Evolutionary conservation across 2,888 invertebrate genomes (phyloP).

Genomic region (Drosophila anomelani): DNA sequence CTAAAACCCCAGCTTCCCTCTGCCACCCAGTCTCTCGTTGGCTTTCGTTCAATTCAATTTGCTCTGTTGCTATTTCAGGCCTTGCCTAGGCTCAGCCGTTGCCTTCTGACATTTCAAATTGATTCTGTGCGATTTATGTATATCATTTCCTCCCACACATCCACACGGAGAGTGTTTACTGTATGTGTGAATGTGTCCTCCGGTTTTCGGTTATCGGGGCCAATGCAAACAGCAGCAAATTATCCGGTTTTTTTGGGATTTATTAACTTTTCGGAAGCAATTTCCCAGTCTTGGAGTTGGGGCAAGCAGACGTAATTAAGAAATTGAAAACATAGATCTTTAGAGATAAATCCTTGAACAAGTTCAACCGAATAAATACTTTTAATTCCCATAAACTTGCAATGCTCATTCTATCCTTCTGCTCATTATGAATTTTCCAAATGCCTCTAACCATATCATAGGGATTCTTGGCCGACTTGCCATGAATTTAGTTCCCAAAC

Average conservation of each 20-base stretch:
- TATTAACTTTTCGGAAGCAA: conserved; percentile 2
- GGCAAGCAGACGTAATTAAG: background rate
- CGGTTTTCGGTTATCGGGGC: background rate
- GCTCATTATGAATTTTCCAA: background rate
- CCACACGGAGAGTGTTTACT: background rate
- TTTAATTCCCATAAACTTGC: background rate
- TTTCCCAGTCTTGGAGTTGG: background rate
- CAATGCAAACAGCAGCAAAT: conserved; percentile 26
- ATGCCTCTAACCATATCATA: background rate
- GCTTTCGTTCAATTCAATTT: conserved; percentile 43
- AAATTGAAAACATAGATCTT: background rate
- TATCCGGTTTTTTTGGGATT: conserved; percentile 20
- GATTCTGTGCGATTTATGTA: conserved; percentile 48
- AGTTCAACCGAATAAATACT: background rate
- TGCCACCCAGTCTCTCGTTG: background rate
- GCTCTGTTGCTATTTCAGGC: conserved; percentile 46
- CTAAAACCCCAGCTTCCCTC: background rate
- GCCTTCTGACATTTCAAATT: conserved; percentile 52
- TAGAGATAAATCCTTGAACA: background rate
- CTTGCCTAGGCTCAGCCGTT: conserved; percentile 30
- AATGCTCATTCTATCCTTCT: background rate
- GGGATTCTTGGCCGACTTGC: background rate
- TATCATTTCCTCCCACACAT: conserved; percentile 36
- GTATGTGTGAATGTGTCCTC: conserved; percentile 1
- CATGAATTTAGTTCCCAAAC: background rate